Evolutionary conservation across 2,888 invertebrate species (phyloP), one percentile per base, ranked within the genome.

Genomic region (Standfussiana lucernea): DNA sequence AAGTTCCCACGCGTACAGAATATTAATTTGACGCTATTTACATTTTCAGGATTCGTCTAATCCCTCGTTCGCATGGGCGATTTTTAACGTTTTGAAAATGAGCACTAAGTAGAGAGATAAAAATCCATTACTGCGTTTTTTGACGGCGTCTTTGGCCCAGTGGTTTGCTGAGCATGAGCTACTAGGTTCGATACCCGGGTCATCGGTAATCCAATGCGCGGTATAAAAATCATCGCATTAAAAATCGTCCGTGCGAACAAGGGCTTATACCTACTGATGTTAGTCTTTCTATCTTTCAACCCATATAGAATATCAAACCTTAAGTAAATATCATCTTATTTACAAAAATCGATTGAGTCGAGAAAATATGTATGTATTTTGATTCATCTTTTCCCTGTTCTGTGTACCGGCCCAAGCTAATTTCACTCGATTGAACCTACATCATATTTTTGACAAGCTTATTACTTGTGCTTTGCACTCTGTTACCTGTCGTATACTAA

Each of bases 391-490:
- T 86, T 40, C 37, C 61, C 79, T 65, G 24, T 67, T 45, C 59
- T 83, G 71, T 86, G 61, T 74, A 83, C 47, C 35, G 68, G 80
- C 75, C 80, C 66, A 47, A 70, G 77, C 79, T 82, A 88, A 88
- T 83, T 83, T 77, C 65, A 73, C 69, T 64, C 85, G 83, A 85
- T 87, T 88, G 87, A 87, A 87, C 89, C 87, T 85, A 78, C 40
- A 87, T 87, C 89, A 87, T 83, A 73, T 71, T 77, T 79, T 83
- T 88, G 89, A 87, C 89, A 87, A 80, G 75, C 83, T 80, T 87
- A 87, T 87, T 85, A 81, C 79, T 87, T 75, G 61, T 74, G 67
- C 72, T 80, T 75, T 85, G 74, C 76, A 82, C 85, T 84, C 78
- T 79, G 80, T 83, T 81, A 81, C 85, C 87, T 87, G 87, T 83